Base-by-base conservation (phyloP, 2,797 vertebrate species). In the Micropoecilia bifurca region DNA sequence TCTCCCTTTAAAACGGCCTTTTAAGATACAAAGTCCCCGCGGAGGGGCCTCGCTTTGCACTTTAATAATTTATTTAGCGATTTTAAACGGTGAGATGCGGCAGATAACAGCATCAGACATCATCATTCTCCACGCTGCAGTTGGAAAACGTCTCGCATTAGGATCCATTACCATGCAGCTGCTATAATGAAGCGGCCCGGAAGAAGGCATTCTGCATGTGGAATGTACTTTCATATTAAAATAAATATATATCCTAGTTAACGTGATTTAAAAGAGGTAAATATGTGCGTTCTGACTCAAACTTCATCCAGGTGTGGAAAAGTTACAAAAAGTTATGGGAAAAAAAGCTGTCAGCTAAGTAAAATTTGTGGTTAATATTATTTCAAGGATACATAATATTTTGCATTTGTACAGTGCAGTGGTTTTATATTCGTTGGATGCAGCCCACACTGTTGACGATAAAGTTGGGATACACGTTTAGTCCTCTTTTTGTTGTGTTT, bases 31-130 rank as follows among this genome's bases (percentile, higher is more conserved):
- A 82, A 91, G 91, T 95, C 95, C 95, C 96, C 53, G 91, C 91
- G 95, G 96, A 95, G 91, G 68, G 89, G 85, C 87, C 87, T 83
- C 88, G 89, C 91, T 93, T 91, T 90, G 91, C 88, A 89, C 80
- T 95, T 92, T 93, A 90, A 96, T 96, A 94, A 93, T 96, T 96
- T 93, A 96, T 96, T 96, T 94, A 96, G 92, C 93, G 78, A 91
- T 95, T 71, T 95, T 95, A 95, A 95, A 95, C 93, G 91, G 83
- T 89, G 80, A 94, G 93, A 95, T 94, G 82, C 85, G 16, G 75
- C 91, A 88, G 94, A 95, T 95, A 95, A 85, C 83, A 73, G 83
- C 88, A 79, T 81, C 88, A 86, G 66, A 83, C 84, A 85, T 89
- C 87, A 85, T 12, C 71, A 76, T 93, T 93, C 79, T 88, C 43